phyloP scores from a whole-genome alignment of 2,888 invertebrate species.

The Tachystola acroxantha region DNA sequence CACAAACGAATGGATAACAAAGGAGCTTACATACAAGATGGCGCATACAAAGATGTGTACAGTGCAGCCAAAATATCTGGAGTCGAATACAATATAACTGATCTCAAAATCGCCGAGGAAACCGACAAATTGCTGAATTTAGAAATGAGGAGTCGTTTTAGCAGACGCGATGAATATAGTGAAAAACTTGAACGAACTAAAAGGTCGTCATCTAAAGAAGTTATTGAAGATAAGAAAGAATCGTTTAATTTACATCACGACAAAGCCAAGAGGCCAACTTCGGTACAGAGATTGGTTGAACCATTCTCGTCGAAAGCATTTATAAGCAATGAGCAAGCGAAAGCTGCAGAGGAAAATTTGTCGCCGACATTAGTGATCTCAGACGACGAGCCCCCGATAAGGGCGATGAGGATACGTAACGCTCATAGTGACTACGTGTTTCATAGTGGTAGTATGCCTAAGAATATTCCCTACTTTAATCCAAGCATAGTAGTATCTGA shows the following conservation, averaged over 20 bases:
- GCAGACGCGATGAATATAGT: conserved; percentile 57
- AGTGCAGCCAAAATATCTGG: conserved; percentile 65
- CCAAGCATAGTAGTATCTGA: conserved; percentile 48
- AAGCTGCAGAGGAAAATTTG: conserved; percentile 43
- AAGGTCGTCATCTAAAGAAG: conserved; percentile 57
- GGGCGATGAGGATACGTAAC: conserved; percentile 54
- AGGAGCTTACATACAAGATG: conserved; percentile 70
- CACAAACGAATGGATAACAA: conserved; percentile 73
- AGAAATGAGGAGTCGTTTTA: conserved; percentile 60
- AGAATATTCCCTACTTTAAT: conserved; percentile 63
- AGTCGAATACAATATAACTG: conserved; percentile 67
- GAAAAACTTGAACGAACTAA: conserved; percentile 52
- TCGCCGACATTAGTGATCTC: conserved; percentile 46
- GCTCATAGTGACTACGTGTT: conserved; percentile 55
- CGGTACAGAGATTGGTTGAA: conserved; percentile 57
- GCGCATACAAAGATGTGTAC: conserved; percentile 67
- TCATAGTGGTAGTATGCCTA: conserved; percentile 66
- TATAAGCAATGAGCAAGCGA: conserved; percentile 54
- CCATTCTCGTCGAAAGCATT: conserved; percentile 63
- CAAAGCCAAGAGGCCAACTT: conserved; percentile 53
- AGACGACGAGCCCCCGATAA: conserved; percentile 52
- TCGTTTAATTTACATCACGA: conserved; percentile 55
- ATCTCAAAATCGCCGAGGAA: conserved; percentile 73
- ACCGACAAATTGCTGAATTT: conserved; percentile 65
- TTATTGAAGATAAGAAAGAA: conserved; percentile 52